Conservation (phyloP, 2,888 invertebrate genomes). For the Agriopis aurantiaria region DNA sequence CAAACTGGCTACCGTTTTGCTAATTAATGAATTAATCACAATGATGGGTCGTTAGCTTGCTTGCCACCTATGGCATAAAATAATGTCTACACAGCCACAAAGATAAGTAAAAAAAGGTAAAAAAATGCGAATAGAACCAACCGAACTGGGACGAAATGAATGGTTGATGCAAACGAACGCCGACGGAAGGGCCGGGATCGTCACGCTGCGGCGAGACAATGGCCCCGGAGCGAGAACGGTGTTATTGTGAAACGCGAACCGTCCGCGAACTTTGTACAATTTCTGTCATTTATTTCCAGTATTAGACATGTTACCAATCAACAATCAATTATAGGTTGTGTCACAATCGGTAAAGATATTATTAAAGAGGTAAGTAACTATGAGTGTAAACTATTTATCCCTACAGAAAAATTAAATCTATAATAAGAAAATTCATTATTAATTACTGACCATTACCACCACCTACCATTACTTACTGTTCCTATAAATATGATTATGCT, state of each 20-base stretch:
- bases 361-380: too few species aligned
- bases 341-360: too few species aligned
- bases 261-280: conserved; percentile 7
- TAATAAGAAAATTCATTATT: too few species aligned
- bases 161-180: conserved; percentile 31
- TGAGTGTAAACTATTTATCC: too few species aligned
- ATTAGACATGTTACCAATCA: not conserved
- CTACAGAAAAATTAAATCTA: too few species aligned
- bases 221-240: not conserved
- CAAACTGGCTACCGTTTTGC: too few species aligned
- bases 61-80: too few species aligned
- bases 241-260: conserved; percentile 32
- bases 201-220: conserved; percentile 40
- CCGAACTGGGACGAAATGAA: conserved; percentile 44
- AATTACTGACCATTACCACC: too few species aligned
- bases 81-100: not conserved
- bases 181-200: conserved; percentile 59
- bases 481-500: too few species aligned
- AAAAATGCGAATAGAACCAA: conserved; percentile 42
- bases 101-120: not conserved
- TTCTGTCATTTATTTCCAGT: not conserved
- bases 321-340: not conserved
- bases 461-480: too few species aligned
- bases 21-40: too few species aligned
- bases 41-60: too few species aligned